Evolutionary conservation across 2,888 invertebrate genomes (phyloP), one percentile per base, ranked within the genome.

Genomic region (Nyleta sp.): DNA sequence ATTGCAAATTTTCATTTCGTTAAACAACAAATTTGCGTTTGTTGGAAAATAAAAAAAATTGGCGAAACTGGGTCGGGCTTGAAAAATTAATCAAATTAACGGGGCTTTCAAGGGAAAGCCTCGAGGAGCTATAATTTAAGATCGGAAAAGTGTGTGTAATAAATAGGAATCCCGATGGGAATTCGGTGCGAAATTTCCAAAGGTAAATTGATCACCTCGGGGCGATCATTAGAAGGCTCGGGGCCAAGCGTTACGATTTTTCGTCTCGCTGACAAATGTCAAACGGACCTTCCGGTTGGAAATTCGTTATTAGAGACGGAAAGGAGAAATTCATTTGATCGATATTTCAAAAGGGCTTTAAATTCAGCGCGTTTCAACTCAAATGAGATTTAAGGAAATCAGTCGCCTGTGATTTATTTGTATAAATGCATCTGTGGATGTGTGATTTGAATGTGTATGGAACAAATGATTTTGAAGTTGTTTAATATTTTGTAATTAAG

Each of bases 231-330:
- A 55, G 55, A 46, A 42, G 44, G 28, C 44, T 65, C 53, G 44
- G 38, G 40, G 53, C 20, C 53, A 65, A 65, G 15, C 44, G 53
- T 31, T 53, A 15, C 65, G 53, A 53, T 65, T 65, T 65, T 53
- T 53, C 28, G 33, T 65, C 6, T 22, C 33, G 22, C 31, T 44
- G 65, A 53, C 44, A 31, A 65, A 53, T 53, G 42, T 53, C 53
- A 53, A 40, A 13, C 40, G 64, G 40, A 64, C 52, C 22, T 40
- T 53, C 50, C 28, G 18, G 22, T 35, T 48, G 60, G 15, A 48
- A 48, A 60, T 60, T 60, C 33, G 33, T 31, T 60, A 44, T 60
- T 33, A 13, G 46, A 33, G 24, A 33, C 59, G 46, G 33, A 46
- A 42, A 7, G 18, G 40, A 13, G 11, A 24, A 46, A 48, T 48